Percentiles rank a stretch among this genome's conserved stretches.
Evolutionary conservation across 2,888 invertebrate genomes (phyloP).

Genomic region (Lymantria monacha): DNA sequence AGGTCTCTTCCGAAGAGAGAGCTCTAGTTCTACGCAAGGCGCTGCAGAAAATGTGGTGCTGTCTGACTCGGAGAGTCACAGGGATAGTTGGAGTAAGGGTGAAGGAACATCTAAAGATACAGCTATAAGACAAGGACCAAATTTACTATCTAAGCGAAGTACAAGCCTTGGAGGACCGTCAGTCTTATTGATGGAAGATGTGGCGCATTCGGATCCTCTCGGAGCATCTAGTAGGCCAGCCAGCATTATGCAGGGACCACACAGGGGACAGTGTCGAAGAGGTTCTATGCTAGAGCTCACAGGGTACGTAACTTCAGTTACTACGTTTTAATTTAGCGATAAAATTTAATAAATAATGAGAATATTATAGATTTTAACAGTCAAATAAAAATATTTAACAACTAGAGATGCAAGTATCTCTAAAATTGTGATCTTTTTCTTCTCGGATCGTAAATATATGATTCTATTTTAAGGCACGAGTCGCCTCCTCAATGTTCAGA

Average conservation of each 20-base stretch:
- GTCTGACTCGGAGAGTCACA: constrained; percentile 81
- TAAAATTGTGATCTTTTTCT: no score
- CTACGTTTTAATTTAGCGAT: background rate
- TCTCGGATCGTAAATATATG: no score
- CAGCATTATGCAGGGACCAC: constrained; percentile 81
- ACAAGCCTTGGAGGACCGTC: constrained; percentile 76
- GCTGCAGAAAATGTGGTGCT: constrained; percentile 73
- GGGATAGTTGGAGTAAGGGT: constrained; percentile 64
- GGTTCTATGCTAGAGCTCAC: constrained; percentile 92
- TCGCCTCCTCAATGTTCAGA: no score
- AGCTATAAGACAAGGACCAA: constrained; percentile 62
- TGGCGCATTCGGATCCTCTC: constrained; percentile 82
- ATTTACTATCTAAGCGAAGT: constrained; percentile 69
- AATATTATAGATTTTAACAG: no score
- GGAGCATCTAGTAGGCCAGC: constrained; percentile 84
- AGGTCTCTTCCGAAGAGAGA: constrained; percentile 93
- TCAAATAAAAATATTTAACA: no score
- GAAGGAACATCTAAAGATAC: constrained; percentile 71
- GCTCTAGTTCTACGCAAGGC: constrained; percentile 87
- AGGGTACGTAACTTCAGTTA: constrained; percentile 79
- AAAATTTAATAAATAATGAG: background rate
- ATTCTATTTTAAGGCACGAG: no score
- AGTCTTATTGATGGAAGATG: constrained; percentile 84
- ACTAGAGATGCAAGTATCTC: no score
- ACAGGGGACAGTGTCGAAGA: constrained; percentile 86